These are phyloP conservation scores for Channallabes apus DNA, from an alignment of 2,797 vertebrate genomes.

Conservation along the genomic window DNA sequence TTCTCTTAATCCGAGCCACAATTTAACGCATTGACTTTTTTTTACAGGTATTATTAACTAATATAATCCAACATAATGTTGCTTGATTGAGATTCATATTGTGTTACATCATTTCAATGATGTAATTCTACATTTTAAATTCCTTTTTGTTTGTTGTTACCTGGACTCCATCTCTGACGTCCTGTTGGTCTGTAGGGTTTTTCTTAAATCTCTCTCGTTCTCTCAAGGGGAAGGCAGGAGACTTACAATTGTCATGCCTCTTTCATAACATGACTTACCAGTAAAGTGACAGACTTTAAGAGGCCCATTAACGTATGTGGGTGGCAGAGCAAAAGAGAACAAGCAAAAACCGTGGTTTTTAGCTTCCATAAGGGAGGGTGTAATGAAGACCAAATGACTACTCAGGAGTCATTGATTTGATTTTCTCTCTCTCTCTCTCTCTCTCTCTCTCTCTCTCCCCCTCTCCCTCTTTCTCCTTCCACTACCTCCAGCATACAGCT, in stretches of 20 bases:
- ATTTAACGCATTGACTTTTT: background rate
- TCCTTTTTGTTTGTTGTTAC: background rate
- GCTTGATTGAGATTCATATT: background rate
- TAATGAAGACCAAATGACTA: constrained; percentile 91
- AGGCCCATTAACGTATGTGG: constrained; percentile 51
- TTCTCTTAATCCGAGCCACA: background rate
- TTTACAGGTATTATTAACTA: background rate
- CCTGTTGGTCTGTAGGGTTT: constrained; percentile 14
- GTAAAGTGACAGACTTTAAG: constrained; percentile 51
- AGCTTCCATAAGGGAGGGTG: constrained; percentile 50
- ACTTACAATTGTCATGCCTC: constrained; percentile 78
- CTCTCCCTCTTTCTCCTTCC: constrained; percentile 32
- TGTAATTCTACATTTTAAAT: too few relatives aligned
- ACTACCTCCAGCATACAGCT: constrained; percentile 77
- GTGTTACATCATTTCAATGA: too few relatives aligned
- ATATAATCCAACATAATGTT: background rate
- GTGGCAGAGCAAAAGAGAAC: constrained; percentile 35
- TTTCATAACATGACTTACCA: constrained; percentile 48
- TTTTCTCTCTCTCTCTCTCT: constrained; percentile 47
- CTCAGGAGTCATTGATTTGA: constrained; percentile 86
- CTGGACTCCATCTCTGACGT: background rate
- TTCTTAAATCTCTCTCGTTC: background rate
- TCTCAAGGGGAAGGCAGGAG: constrained; percentile 42
- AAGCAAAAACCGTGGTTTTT: constrained; percentile 15
- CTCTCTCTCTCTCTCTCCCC: constrained; percentile 29